Percentiles rank a stretch among this genome's conserved stretches.
These are phyloP conservation scores for Squalus acanthias DNA, from an alignment of 2,797 vertebrate species.

Conservation along the genomic window DNA sequence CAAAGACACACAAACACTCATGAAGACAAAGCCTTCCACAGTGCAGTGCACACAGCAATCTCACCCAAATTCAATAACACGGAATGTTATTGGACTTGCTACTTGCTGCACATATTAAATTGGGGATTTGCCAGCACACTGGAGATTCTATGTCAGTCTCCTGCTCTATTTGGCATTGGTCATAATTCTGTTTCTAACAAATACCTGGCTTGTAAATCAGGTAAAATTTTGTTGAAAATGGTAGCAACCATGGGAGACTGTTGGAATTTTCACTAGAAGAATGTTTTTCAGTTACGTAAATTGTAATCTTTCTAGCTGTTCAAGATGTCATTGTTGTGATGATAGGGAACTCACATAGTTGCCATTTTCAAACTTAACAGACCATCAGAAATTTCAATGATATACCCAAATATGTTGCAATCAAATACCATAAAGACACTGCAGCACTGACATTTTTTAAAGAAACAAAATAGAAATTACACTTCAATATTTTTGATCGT, in stretches of 20 bases:
- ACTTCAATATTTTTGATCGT: background rate
- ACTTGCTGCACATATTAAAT: background rate
- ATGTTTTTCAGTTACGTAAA: background rate
- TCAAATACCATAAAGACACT: too few relatives aligned
- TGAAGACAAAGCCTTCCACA: background rate
- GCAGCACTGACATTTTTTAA: background rate
- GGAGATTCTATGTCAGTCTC: background rate
- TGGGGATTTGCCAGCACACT: background rate
- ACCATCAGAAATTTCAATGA: background rate
- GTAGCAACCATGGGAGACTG: background rate
- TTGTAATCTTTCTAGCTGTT: background rate
- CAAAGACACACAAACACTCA: background rate
- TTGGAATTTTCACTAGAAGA: background rate
- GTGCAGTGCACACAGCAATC: background rate
- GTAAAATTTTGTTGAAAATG: background rate
- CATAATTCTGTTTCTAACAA: background rate
- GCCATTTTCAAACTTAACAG: background rate
- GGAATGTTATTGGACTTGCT: background rate
- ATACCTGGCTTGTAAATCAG: background rate
- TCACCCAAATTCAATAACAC: background rate
- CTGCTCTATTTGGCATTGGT: background rate
- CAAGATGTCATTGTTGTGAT: background rate
- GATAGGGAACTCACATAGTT: background rate
- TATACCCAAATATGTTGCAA: background rate
- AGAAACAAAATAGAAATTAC: background rate